Evolutionary conservation across 2,888 invertebrate species (phyloP).

Genomic region (Tuta absoluta): DNA sequence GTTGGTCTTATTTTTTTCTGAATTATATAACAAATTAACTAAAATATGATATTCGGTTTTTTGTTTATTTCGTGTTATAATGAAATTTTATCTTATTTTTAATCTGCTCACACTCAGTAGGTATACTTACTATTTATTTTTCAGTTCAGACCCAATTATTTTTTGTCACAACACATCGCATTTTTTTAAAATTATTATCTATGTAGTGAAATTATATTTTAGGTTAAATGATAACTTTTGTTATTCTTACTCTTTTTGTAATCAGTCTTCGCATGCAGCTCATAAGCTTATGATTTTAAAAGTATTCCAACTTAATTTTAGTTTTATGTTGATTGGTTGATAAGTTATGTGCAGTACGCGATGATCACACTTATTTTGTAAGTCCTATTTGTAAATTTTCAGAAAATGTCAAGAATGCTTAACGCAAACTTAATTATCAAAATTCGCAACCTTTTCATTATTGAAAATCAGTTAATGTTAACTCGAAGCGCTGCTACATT

Average conservation of each 20-base stretch:
- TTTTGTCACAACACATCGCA: not conserved
- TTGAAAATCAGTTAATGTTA: no score
- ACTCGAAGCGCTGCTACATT: no score
- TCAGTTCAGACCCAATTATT: not conserved
- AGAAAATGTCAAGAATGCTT: no score
- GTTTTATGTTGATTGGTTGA: conserved; percentile 1
- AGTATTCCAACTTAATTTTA: conserved; percentile 2
- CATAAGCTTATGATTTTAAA: conserved; percentile 3
- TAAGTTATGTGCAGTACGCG: not conserved
- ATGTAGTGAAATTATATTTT: not conserved
- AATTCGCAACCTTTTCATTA: no score
- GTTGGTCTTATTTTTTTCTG: not conserved
- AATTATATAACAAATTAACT: not conserved
- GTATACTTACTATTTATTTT: not conserved
- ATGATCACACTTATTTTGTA: no score
- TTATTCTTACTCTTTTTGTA: not conserved
- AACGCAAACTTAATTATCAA: no score
- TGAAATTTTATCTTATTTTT: conserved; percentile 1
- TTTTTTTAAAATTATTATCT: not conserved
- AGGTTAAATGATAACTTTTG: not conserved
- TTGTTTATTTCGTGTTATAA: not conserved
- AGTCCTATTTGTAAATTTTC: no score
- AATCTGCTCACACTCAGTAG: not conserved
- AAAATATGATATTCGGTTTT: not conserved
- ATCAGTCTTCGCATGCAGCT: not conserved